phyloP scores from a whole-genome alignment of 2,113 vertebrate genomes.

The Epinephelus lanceolatus region DNA sequence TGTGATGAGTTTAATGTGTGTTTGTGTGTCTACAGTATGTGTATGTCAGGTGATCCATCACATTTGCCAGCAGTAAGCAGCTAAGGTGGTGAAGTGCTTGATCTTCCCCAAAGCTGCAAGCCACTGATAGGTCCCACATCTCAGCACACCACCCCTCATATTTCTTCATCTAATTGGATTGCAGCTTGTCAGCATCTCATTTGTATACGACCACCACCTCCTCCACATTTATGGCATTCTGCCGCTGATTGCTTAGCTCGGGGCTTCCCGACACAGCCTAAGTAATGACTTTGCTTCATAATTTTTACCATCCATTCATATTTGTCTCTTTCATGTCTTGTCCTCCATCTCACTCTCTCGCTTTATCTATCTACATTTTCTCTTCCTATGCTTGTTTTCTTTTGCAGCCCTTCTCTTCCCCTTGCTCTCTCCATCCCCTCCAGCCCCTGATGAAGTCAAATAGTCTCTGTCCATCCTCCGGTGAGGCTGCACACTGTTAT shows the following conservation, averaged over 20 bases:
- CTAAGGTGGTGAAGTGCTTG: conserved; percentile 62
- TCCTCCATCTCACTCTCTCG: conserved; percentile 26
- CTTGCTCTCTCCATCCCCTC: not conserved
- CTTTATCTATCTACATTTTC: not conserved
- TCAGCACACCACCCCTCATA: conserved; percentile 67
- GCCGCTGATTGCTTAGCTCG: conserved; percentile 62
- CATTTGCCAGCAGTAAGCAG: conserved; percentile 37
- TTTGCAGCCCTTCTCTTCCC: not conserved
- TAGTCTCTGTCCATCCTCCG: conserved; percentile 10
- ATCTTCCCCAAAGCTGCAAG: conserved; percentile 76
- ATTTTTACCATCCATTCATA: conserved; percentile 41
- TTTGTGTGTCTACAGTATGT: not conserved
- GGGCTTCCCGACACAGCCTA: conserved; percentile 38
- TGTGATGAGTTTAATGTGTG: conserved; percentile 37
- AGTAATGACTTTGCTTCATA: conserved; percentile 51
- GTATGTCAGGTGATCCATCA: conserved; percentile 57
- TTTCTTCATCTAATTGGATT: conserved; percentile 82
- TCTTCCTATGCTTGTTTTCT: conserved; percentile 28
- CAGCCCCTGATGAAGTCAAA: conserved; percentile 29
- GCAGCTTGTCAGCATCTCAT: conserved; percentile 74
- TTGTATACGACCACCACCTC: conserved; percentile 65
- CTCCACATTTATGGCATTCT: conserved; percentile 59
- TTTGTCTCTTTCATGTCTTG: conserved; percentile 28
- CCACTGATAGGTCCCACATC: conserved; percentile 63
- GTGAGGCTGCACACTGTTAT: conserved; percentile 12